Percentiles rank a stretch among this genome's conserved stretches.
phyloP scores from a whole-genome alignment of 2,888 invertebrate genomes.

The Rhogogaster chlorosoma region DNA sequence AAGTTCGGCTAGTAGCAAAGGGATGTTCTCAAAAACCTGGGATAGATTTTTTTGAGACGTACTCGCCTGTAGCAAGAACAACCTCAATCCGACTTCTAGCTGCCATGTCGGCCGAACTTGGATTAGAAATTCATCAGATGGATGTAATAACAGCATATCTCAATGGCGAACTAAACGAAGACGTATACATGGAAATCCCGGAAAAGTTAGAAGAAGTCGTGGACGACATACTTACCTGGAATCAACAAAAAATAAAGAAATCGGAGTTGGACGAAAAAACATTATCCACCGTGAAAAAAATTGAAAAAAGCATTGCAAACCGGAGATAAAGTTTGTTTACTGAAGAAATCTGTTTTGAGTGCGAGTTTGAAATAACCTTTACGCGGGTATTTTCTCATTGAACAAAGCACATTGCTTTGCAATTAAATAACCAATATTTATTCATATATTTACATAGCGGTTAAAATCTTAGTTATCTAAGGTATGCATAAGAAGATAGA shows the following conservation, averaged over 20 bases:
- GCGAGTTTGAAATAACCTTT: too few relatives aligned
- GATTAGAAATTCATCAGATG: conserved; percentile 54
- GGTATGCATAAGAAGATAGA: too few relatives aligned
- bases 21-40: conserved; percentile 53
- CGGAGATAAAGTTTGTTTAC: conserved; percentile 43
- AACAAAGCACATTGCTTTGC: too few relatives aligned
- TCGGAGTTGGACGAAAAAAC: background rate
- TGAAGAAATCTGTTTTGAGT: too few relatives aligned
- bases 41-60: conserved; percentile 52
- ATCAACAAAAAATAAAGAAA: background rate
- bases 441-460: too few relatives aligned
- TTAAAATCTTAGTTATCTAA: too few relatives aligned
- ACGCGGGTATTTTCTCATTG: too few relatives aligned
- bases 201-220: conserved; percentile 28
- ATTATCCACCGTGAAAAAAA: conserved; percentile 1
- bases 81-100: conserved; percentile 50
- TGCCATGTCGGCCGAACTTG: conserved; percentile 51
- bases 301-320: conserved; percentile 8
- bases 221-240: background rate
- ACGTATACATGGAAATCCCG: conserved; percentile 37
- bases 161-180: conserved; percentile 52
- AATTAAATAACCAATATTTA: too few relatives aligned
- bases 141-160: conserved; percentile 55
- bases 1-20: conserved; percentile 53
- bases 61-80: conserved; percentile 52